A percentile compares a stretch with the other conserved stretches of the same genome.
Conservation (phyloP, 1,140 invertebrate species). For the Heliconius hewitsoni region DNA sequence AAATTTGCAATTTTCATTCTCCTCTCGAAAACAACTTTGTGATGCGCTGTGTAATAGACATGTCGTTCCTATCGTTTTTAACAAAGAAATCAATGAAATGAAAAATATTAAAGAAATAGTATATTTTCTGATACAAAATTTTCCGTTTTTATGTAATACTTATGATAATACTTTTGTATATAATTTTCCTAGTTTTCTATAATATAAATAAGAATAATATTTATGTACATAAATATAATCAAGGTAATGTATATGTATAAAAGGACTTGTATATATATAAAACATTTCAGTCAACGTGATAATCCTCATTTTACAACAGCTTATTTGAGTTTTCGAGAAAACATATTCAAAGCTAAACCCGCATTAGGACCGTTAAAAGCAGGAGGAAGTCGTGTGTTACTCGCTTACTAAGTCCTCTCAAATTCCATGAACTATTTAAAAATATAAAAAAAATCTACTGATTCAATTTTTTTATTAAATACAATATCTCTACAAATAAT, state of each 20-base stretch:
- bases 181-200: too few species aligned
- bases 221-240: too few species aligned
- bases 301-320: neutral
- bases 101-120: neutral
- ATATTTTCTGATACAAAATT: too few species aligned
- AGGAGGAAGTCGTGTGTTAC: neutral
- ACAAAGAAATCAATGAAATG: neutral
- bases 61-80: neutral
- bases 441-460: neutral
- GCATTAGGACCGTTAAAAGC: neutral
- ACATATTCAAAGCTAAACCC: neutral
- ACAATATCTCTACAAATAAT: too few species aligned
- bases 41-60: constrained; percentile 2
- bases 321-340: neutral
- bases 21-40: neutral
- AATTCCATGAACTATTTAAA: neutral
- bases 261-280: too few species aligned
- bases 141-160: too few species aligned
- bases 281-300: neutral
- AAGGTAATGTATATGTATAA: too few species aligned
- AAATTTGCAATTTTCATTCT: neutral
- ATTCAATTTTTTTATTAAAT: too few species aligned
- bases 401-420: neutral
- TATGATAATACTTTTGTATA: too few species aligned
- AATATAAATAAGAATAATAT: too few species aligned